Percentiles rank a stretch among this genome's conserved stretches.
Evolutionary conservation across 2,888 invertebrate genomes (phyloP).

Genomic region (Xylota sylvarum): DNA sequence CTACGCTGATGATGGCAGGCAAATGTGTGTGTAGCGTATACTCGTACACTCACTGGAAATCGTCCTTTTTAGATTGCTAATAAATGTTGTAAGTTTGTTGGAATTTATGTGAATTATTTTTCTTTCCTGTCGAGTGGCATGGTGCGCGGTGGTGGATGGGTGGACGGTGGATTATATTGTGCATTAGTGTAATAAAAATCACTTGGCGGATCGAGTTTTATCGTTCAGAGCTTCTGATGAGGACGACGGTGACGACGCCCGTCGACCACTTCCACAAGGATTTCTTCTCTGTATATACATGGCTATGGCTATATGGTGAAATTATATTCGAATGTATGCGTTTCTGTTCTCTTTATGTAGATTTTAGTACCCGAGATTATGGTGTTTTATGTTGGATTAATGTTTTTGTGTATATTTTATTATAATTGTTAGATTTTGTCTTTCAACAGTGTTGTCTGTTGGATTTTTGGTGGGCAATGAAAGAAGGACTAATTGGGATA

Average conservation of each 20-base stretch:
- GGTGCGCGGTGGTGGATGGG: background rate
- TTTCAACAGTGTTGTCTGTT: conserved; percentile 15
- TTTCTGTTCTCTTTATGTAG: conserved; percentile 36
- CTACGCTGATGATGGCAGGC: conserved; percentile 57
- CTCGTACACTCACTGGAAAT: conserved; percentile 55
- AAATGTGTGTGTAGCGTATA: conserved; percentile 61
- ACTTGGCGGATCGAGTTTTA: conserved; percentile 73
- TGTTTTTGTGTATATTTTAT: conserved; percentile 54
- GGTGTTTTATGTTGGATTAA: conserved; percentile 73
- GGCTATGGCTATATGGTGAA: conserved; percentile 12
- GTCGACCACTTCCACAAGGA: background rate
- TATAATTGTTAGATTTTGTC: conserved; percentile 64
- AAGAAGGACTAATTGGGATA: conserved; percentile 53
- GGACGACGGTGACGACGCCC: conserved; percentile 12
- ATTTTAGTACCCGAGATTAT: conserved; percentile 72
- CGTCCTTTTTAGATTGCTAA: conserved; percentile 77
- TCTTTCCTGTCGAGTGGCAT: conserved; percentile 62
- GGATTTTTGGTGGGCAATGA: conserved; percentile 23
- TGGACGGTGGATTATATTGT: conserved; percentile 70
- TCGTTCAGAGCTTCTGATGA: conserved; percentile 65
- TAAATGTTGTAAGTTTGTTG: conserved; percentile 77
- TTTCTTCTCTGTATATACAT: background rate
- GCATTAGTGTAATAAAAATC: conserved; percentile 77
- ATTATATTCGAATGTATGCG: conserved; percentile 26
- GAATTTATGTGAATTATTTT: conserved; percentile 77